Evolutionary conservation across 2,113 vertebrate genomes (phyloP), one percentile per base, ranked within the genome.

Genomic region (Atlantisia rogersi): DNA sequence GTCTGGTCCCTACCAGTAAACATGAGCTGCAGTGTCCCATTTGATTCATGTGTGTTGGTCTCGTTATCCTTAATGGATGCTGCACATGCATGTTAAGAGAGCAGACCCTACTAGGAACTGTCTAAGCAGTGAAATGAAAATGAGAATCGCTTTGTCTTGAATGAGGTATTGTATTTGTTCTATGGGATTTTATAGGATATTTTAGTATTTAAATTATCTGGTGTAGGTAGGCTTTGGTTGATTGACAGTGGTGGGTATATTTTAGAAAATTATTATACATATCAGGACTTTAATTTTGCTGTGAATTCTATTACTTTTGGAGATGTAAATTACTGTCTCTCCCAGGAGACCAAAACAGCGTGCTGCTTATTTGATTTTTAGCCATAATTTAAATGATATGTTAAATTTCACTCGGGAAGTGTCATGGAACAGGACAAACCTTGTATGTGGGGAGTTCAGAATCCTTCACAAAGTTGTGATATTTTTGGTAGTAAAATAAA

Each of bases 101-200:
- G 78, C 19, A 86, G 60, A 31, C 16, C 31, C 77, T 87, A 50
- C 94, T 95, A 94, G 74, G 53, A 89, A 39, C 77, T 82, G 65
- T 79, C 77, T 73, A 73, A 84, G 59, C 87, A 92, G 20, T 79
- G 67, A 94, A 92, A 94, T 91, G 86, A 74, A 95, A 95, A 95
- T 91, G 50, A 82, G 89, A 92, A 92, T 89, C 70, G 46, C 77
- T 87, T 94, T 82, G 42, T 94, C 94, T 95, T 95, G 78, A 68
- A 60, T 94, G 92, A 95, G 39, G 29, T 94, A 83, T 74, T 91
- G 50, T 93, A 90, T 95, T 92, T 96, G 83, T 96, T 95, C 76
- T 75, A 50, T 81, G 91, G 52, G 78, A 95, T 95, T 96, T 91
- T 75, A 94, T 94, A 90, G 78, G 46, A 81, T 96, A 81, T 94